phyloP scores from a whole-genome alignment of 2,888 invertebrate species.

The Boloria euphrosyne region DNA sequence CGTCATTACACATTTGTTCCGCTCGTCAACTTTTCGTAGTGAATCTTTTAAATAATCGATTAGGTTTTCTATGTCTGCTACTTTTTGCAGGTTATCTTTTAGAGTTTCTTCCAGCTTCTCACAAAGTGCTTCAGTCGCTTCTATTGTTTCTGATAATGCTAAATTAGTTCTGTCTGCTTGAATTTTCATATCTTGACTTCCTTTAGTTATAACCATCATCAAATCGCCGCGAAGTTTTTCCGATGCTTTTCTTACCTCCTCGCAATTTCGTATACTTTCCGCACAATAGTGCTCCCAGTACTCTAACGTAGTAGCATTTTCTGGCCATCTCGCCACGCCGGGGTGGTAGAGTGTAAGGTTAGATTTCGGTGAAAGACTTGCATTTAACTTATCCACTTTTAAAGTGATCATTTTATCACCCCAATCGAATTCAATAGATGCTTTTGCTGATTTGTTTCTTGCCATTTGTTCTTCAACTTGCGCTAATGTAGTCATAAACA shows the following conservation, averaged over 20 bases:
- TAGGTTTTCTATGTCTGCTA: conserved; percentile 89
- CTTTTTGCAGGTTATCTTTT: conserved; percentile 86
- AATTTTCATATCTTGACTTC: conserved; percentile 89
- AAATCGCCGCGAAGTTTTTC: conserved; percentile 85
- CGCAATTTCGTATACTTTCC: conserved; percentile 88
- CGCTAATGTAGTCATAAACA: conserved; percentile 83
- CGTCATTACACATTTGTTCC: conserved; percentile 92
- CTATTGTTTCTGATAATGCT: conserved; percentile 86
- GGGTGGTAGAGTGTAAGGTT: conserved; percentile 87
- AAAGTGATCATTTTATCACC: conserved; percentile 91
- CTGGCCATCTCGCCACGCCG: conserved; percentile 90
- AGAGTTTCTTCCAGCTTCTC: conserved; percentile 86
- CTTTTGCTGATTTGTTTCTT: conserved; percentile 90
- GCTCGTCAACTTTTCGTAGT: conserved; percentile 86
- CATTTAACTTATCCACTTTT: conserved; percentile 86
- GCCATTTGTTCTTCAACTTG: conserved; percentile 87
- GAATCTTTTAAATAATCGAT: conserved; percentile 86
- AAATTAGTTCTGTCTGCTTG: conserved; percentile 92
- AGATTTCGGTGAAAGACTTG: conserved; percentile 85
- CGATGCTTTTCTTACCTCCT: conserved; percentile 88
- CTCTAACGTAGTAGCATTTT: conserved; percentile 85
- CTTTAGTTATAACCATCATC: conserved; percentile 88
- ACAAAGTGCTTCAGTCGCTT: conserved; percentile 88
- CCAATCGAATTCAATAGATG: conserved; percentile 93
- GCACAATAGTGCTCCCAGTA: conserved; percentile 92